Percentiles rank a stretch among this genome's conserved stretches.
Conservation (phyloP, 2,113 vertebrate genomes). For the Garra rufa region DNA sequence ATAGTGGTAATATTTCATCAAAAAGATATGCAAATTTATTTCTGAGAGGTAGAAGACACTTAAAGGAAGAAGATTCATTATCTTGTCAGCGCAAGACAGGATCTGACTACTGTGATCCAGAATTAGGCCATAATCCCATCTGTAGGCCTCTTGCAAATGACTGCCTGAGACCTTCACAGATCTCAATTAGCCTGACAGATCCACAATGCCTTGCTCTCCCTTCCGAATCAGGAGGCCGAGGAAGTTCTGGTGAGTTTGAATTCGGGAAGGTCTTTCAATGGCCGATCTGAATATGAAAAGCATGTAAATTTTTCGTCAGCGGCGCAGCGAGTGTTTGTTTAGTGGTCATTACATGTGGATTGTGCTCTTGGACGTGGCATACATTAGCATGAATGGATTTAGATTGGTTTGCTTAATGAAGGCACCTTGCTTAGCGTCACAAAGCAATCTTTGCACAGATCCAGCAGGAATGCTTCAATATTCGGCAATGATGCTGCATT, state of each 20-base stretch:
- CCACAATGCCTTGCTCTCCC: constrained; percentile 61
- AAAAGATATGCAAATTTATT: neutral
- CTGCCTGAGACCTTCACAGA: constrained; percentile 11
- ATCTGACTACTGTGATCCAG: constrained; percentile 14
- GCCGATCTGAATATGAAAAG: constrained; percentile 30
- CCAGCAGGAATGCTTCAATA: neutral
- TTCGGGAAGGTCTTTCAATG: constrained; percentile 10
- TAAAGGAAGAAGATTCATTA: neutral
- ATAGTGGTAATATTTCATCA: neutral
- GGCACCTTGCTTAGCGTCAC: constrained; percentile 7
- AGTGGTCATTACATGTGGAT: constrained; percentile 11
- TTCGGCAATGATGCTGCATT: neutral
- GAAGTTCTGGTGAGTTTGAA: constrained; percentile 62
- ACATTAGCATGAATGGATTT: constrained; percentile 36
- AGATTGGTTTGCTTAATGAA: constrained; percentile 35
- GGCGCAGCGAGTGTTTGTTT: neutral
- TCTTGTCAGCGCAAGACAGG: constrained; percentile 10
- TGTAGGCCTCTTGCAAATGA: constrained; percentile 3
- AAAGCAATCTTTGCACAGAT: constrained; percentile 13
- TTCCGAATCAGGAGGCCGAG: constrained; percentile 56
- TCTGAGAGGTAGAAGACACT: neutral
- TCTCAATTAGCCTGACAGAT: constrained; percentile 13
- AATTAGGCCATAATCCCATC: constrained; percentile 27
- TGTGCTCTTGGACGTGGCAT: constrained; percentile 9
- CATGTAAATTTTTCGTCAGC: neutral